These are phyloP conservation scores for Chaenodraco wilsoni DNA, from an alignment of 2,797 vertebrate genomes.

Conservation along the genomic window DNA sequence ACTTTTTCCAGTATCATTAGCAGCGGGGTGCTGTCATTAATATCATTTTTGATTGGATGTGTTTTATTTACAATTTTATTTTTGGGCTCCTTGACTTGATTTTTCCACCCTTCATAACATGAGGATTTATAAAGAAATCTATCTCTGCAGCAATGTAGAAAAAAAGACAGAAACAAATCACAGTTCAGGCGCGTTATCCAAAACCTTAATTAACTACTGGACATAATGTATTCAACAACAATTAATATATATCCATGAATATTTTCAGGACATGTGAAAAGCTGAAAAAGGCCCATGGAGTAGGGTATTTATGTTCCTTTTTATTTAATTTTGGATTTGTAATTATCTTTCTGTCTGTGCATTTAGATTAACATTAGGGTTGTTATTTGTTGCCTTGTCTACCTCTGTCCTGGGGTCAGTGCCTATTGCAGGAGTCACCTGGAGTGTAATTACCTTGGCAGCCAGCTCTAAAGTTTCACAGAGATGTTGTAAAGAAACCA, in stretches of 20 bases:
- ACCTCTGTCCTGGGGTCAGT: constrained; percentile 26
- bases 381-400: background rate
- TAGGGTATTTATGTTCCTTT: background rate
- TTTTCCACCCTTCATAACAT: constrained; percentile 16
- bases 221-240: constrained; percentile 15
- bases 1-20: constrained; percentile 56
- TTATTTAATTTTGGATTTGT: background rate
- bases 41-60: constrained; percentile 52
- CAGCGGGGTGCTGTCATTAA: constrained; percentile 50
- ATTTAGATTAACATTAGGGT: constrained; percentile 34
- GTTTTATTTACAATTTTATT: constrained; percentile 33
- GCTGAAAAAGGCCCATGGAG: background rate
- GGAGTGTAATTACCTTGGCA: constrained; percentile 38
- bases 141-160: constrained; percentile 11
- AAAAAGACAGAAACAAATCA: constrained; percentile 8
- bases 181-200: constrained; percentile 6
- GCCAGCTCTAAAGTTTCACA: constrained; percentile 20
- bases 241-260: constrained; percentile 8
- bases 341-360: background rate
- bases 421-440: constrained; percentile 13
- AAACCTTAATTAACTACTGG: constrained; percentile 2
- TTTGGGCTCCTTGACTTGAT: background rate
- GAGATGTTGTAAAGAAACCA: constrained; percentile 7
- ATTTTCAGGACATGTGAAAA: background rate
- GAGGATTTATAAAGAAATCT: background rate